Evolutionary conservation across 2,888 invertebrate genomes (phyloP).

Genomic region (Gryllus longicercus): DNA sequence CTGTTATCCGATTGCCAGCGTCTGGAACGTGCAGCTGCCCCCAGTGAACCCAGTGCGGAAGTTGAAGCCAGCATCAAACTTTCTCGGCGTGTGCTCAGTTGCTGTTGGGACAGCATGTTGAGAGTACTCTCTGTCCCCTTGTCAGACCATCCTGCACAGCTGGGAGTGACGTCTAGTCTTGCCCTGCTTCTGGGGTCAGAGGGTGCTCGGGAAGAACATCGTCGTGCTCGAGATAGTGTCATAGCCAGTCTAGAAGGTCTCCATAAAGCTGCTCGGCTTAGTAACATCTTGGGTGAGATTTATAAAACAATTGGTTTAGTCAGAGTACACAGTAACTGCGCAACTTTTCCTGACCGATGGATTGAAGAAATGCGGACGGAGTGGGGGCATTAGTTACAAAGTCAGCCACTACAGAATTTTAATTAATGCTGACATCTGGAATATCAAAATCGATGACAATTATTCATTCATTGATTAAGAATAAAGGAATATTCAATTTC

Average conservation of each 20-base stretch:
- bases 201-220: conserved; percentile 49
- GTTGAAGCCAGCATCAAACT: conserved; percentile 70
- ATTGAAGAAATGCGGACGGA: too few relatives aligned
- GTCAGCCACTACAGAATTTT: too few relatives aligned
- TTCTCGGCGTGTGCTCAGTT: conserved; percentile 68
- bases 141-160: conserved; percentile 49
- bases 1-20: conserved; percentile 84
- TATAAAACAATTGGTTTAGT: background rate
- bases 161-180: conserved; percentile 49
- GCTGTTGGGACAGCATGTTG: conserved; percentile 90
- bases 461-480: too few relatives aligned
- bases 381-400: too few relatives aligned
- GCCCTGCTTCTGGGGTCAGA: conserved; percentile 49
- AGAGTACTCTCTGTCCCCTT: conserved; percentile 79
- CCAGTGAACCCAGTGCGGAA: conserved; percentile 64
- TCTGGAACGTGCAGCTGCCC: conserved; percentile 71
- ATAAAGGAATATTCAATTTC: too few relatives aligned
- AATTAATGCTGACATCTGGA: too few relatives aligned
- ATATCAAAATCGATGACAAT: too few relatives aligned
- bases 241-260: conserved; percentile 71
- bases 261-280: conserved; percentile 74
- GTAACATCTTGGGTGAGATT: conserved; percentile 71
- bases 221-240: conserved; percentile 69
- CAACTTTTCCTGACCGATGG: too few relatives aligned
- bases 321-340: too few relatives aligned